A percentile compares a stretch with the other conserved stretches of the same genome.
Conservation (phyloP, 1,140 invertebrate species). For the Hesperophylax magnus region DNA sequence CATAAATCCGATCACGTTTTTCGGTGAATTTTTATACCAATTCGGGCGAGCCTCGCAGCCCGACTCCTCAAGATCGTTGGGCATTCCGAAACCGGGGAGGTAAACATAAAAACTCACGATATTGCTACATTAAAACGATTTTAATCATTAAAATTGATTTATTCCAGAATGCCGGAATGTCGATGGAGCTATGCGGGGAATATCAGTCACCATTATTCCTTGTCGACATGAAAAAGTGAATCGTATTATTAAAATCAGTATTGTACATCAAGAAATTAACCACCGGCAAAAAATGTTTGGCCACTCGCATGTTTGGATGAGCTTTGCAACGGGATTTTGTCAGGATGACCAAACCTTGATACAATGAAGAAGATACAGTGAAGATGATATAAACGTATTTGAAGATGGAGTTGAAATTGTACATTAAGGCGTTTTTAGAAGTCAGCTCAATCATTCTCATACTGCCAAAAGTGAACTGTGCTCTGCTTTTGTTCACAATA, state of each 20-base stretch:
- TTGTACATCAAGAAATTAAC: not conserved
- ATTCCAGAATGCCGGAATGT: conserved; percentile 4
- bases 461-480: too few relatives aligned
- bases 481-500: too few relatives aligned
- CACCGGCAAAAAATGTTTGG: not conserved
- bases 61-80: not conserved
- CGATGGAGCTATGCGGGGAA: not conserved
- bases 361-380: too few relatives aligned
- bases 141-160: conserved; percentile 24
- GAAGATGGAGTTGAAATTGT: too few relatives aligned
- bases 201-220: not conserved
- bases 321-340: too few relatives aligned
- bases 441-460: too few relatives aligned
- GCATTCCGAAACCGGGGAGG: conserved; percentile 1
- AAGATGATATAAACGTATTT: too few relatives aligned
- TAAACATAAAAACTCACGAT: conserved; percentile 1
- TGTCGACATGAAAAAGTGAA: not conserved
- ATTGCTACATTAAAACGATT: conserved; percentile 24
- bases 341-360: too few relatives aligned
- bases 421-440: too few relatives aligned
- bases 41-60: not conserved
- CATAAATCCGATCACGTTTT: conserved; percentile 15
- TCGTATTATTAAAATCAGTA: not conserved
- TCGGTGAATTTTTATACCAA: conserved; percentile 7
- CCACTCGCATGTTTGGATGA: not conserved